phyloP scores from a whole-genome alignment of 2,113 vertebrate species.

The Varanus komodoensis region DNA sequence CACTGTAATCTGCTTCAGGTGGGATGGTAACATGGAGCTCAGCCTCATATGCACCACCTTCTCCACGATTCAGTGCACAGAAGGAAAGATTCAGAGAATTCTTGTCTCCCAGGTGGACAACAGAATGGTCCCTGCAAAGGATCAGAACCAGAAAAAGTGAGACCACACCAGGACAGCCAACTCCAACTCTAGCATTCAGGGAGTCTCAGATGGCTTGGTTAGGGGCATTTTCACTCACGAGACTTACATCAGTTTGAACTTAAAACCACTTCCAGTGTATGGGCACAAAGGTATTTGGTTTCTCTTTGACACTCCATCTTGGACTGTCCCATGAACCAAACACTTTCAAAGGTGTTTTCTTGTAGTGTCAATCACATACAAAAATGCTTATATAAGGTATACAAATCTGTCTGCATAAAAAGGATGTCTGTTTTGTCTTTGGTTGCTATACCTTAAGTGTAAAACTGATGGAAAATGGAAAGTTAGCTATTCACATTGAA shows the following conservation, averaged over 20 bases:
- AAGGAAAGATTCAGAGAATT: conserved; percentile 88
- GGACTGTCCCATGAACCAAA: background rate
- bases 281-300: background rate
- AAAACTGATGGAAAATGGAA: background rate
- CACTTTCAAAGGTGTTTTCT: background rate
- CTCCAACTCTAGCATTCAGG: background rate
- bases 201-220: background rate
- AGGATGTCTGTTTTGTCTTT: background rate
- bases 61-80: conserved; percentile 87
- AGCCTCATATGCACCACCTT: conserved; percentile 91
- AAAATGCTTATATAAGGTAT: background rate
- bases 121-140: conserved; percentile 81
- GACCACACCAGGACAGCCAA: too few species aligned
- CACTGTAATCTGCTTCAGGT: conserved; percentile 88
- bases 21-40: conserved; percentile 89
- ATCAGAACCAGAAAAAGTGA: background rate
- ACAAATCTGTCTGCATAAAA: background rate
- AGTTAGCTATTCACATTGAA: too few species aligned
- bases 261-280: background rate
- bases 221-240: background rate
- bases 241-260: background rate
- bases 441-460: too few species aligned
- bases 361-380: background rate
- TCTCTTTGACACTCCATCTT: background rate
- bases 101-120: conserved; percentile 88